A percentile compares a stretch with the other conserved stretches of the same genome.
Conservation (phyloP, 2,113 vertebrate species). For the Corydoras sp. region DNA sequence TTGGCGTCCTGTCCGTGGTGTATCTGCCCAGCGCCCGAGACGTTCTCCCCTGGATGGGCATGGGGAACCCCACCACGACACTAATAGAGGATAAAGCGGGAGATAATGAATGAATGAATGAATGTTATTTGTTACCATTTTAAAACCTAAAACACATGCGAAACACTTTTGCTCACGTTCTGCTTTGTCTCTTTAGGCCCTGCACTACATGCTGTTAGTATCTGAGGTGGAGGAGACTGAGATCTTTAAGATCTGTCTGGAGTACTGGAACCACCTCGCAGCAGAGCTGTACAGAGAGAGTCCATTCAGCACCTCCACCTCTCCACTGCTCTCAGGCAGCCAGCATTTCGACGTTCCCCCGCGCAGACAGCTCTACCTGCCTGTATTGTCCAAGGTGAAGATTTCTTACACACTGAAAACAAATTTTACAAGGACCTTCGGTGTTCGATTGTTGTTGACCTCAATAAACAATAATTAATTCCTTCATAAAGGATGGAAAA, state of each 20-base stretch:
- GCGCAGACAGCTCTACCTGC: conserved; percentile 90
- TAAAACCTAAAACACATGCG: no score
- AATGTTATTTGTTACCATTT: no score
- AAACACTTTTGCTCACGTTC: no score
- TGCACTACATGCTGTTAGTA: conserved; percentile 97
- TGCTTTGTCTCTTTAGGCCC: conserved; percentile 69
- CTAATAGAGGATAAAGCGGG: no score
- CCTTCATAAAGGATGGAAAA: no score
- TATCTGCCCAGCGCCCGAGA: no score
- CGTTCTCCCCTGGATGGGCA: no score
- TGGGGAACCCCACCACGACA: no score
- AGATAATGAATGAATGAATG: no score
- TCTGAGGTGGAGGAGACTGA: conserved; percentile 98
- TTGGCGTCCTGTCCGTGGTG: no score
- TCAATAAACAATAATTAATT: no score
- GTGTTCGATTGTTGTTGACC: no score
- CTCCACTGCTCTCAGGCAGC: conserved; percentile 88
- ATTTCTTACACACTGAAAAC: neutral
- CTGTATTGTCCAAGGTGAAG: conserved; percentile 91
- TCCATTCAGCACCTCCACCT: conserved; percentile 91
- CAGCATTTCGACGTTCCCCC: conserved; percentile 97
- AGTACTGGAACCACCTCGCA: conserved; percentile 98
- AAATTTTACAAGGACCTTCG: neutral
- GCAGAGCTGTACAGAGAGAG: conserved; percentile 96
- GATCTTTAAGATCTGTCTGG: conserved; percentile 98